These are phyloP conservation scores for Melanotaenia boesemani DNA, from an alignment of 2,797 vertebrate species.

Conservation along the genomic window DNA sequence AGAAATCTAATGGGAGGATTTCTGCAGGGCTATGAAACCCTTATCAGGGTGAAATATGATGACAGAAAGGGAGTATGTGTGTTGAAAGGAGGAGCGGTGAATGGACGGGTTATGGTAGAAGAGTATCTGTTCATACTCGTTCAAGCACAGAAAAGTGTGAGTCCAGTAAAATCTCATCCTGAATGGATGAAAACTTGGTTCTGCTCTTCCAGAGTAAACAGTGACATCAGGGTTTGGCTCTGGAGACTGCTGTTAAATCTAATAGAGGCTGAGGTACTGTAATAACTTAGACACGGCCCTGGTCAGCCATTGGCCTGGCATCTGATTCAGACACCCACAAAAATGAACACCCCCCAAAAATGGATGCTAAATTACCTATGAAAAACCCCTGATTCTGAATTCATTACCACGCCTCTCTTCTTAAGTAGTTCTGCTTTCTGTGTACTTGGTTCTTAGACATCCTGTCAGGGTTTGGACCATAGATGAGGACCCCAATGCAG, in stretches of 20 bases:
- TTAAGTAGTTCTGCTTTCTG: neutral
- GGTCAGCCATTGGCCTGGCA: constrained; percentile 58
- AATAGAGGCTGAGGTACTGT: constrained; percentile 59
- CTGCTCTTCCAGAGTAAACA: constrained; percentile 57
- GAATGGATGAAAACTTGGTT: constrained; percentile 36
- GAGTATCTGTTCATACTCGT: neutral
- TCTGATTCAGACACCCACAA: constrained; percentile 43
- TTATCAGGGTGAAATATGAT: constrained; percentile 53
- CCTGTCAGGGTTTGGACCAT: too few relatives aligned
- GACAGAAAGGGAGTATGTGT: constrained; percentile 43
- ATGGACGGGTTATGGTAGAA: constrained; percentile 24
- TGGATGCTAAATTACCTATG: constrained; percentile 3
- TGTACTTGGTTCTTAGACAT: neutral
- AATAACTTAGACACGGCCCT: constrained; percentile 48
- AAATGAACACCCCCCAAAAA: neutral
- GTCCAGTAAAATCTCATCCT: constrained; percentile 16
- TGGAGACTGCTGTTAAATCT: constrained; percentile 58
- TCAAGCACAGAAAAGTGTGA: neutral
- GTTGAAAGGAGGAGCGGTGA: constrained; percentile 47
- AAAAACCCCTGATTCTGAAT: constrained; percentile 10
- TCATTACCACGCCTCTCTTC: constrained; percentile 10
- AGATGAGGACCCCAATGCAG: too few relatives aligned
- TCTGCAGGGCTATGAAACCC: constrained; percentile 21
- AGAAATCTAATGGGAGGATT: constrained; percentile 56
- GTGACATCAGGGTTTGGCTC: constrained; percentile 66